Conservation (phyloP, 2,113 vertebrate genomes). For the Festucalex cinctus region DNA sequence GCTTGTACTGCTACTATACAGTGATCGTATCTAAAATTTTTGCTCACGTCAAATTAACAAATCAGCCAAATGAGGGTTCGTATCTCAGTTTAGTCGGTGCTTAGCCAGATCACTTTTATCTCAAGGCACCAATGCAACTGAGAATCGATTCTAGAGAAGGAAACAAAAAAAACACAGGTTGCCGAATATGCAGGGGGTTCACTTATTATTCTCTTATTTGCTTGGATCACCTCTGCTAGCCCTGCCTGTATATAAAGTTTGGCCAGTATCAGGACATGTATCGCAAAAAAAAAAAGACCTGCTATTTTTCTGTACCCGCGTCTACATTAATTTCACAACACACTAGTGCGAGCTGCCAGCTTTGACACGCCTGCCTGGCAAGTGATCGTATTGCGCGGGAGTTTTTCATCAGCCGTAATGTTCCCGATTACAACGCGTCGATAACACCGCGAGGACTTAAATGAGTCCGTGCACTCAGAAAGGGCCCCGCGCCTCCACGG, state of each 20-base stretch:
- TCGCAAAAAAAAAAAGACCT: too few relatives aligned
- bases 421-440: slow-evolving; percentile 75
- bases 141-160: too few relatives aligned
- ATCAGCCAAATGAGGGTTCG: too few relatives aligned
- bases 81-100: too few relatives aligned
- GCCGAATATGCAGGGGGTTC: too few relatives aligned
- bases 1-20: too few relatives aligned
- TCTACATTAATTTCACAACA: not conserved
- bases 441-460: slow-evolving; percentile 72
- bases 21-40: not conserved
- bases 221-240: too few relatives aligned
- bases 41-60: not conserved
- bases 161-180: too few relatives aligned
- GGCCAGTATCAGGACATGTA: too few relatives aligned
- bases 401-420: slow-evolving; percentile 75
- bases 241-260: too few relatives aligned
- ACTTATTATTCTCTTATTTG: too few relatives aligned
- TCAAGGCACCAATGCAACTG: too few relatives aligned
- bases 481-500: slow-evolving; percentile 54
- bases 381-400: slow-evolving; percentile 50
- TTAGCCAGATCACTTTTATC: not conserved
- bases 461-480: slow-evolving; percentile 75
- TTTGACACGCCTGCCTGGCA: slow-evolving; percentile 4
- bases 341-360: slow-evolving; percentile 21
- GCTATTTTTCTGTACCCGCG: not conserved